Evolutionary conservation across 2,797 vertebrate genomes (phyloP), one percentile per base, ranked within the genome.

Genomic region (Sparidentex hasta): DNA sequence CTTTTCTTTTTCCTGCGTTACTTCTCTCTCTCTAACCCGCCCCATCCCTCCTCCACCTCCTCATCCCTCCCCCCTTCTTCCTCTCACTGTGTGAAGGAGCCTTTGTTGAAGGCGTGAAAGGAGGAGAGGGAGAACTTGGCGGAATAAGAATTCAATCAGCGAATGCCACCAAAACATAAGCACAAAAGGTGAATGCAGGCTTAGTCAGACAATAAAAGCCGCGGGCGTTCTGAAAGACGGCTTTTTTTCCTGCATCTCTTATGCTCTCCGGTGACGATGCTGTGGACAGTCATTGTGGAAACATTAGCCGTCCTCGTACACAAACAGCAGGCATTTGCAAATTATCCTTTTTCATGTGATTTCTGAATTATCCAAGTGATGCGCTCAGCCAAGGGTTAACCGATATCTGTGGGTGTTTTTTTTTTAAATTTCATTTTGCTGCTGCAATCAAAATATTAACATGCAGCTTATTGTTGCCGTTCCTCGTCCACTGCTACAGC

Each of bases 91-190:
- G 46, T 86, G 57, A 78, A 73, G 57, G 69, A 83, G 79, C 48
- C 76, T 90, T 93, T 92, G 87, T 91, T 89, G 85, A 88, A 86
- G 14, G 65, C 81, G 78, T 86, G 70, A 90, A 90, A 88, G 65
- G 78, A 82, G 85, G 64, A 76, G 57, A 67, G 44, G 76, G 65
- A 76, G 73, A 89, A 87, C 78, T 85, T 81, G 56, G 81, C 80
- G 68, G 79, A 84, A 80, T 84, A 81, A 70, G 76, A 89, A 93
- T 88, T 89, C 80, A 88, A 82, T 90, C 78, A 84, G 76, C 55
- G 65, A 84, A 86, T 73, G 66, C 70, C 78, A 82, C 76, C 72
- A 74, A 88, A 78, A 86, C 85, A 88, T 63, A 82, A 88, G 78
- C 78, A 87, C 59, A 87, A 87, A 85, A 83, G 82, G 71, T 84